Evolutionary conservation across 2,888 invertebrate genomes (phyloP).

Genomic region (Chirona hameri): DNA sequence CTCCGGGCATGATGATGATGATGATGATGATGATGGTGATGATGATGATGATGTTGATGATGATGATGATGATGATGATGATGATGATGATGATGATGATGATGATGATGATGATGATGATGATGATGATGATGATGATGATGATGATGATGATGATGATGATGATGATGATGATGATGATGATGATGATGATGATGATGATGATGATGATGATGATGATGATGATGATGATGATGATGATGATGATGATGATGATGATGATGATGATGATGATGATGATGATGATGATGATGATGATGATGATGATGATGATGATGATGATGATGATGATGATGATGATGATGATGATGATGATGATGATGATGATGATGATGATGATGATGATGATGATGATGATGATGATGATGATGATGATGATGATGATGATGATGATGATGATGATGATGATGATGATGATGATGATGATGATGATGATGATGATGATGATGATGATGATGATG

Average conservation of each 20-base stretch:
- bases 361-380: constrained; percentile 22
- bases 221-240: constrained; percentile 22
- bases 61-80: constrained; percentile 22
- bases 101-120: constrained; percentile 22
- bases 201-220: constrained; percentile 22
- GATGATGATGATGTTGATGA: constrained; percentile 12
- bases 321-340: constrained; percentile 22
- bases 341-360: constrained; percentile 22
- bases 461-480: constrained; percentile 22
- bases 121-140: constrained; percentile 22
- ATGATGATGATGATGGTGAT: constrained; percentile 22
- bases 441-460: constrained; percentile 22
- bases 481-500: constrained; percentile 22
- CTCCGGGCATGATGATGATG: not conserved
- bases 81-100: constrained; percentile 22
- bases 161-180: constrained; percentile 22
- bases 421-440: constrained; percentile 22
- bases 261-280: constrained; percentile 22
- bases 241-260: constrained; percentile 22
- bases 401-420: constrained; percentile 22
- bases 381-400: constrained; percentile 22
- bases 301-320: constrained; percentile 22
- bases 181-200: constrained; percentile 22
- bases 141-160: constrained; percentile 22
- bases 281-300: constrained; percentile 22